Base-by-base conservation (phyloP, 2,797 vertebrate genomes). In the Ispidina lecontei region DNA sequence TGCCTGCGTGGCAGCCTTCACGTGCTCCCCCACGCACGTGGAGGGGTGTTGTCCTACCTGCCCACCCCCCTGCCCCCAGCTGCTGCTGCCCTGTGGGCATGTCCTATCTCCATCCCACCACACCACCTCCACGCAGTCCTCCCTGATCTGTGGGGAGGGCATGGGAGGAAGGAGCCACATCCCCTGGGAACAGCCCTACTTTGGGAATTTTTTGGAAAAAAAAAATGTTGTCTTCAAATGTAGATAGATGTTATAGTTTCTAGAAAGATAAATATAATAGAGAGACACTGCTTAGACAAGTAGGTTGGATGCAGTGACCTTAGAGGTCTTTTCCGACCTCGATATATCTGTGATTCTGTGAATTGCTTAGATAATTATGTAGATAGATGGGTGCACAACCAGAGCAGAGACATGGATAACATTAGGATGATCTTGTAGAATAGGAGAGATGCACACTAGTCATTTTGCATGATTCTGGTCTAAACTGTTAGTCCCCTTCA, bases 161-260 rank as follows among this genome's bases (percentile, higher is more conserved):
- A 17, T 0, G 3, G 39, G 23, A 93, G 86, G 75, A 81, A 76
- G 62, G 92, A 76, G 73, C 73, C 14, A 1, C 29, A 41, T 94
- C 83, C 49, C 67, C 46, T 55, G 93, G 87, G 95, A 96, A 60
- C 87, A 92, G 91, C 71, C 90, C 95, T 95, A 77, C 78, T 95
- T 82, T n/a, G 70, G 89, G 92, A 89, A 35, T 73, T 90, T 25
- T 6, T 14, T 18, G 52, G 6, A 62, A 47, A 84, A 87, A 31
- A 35, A 54, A 63, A 11, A 2, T 75, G 20, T 77, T 93, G 37
- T 96, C 76, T 94, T 94, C 91, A 96, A 94, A 81, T 60, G 89
- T 80, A 94, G 88, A 84, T 75, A 93, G 95, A 95, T 93, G 67
- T 71, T 88, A 33, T 28, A 77, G 81, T 90, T 91, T 82, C 60